These are phyloP conservation scores for Poeciliopsis infans DNA, from an alignment of 2,797 vertebrate genomes.

Conservation along the genomic window DNA sequence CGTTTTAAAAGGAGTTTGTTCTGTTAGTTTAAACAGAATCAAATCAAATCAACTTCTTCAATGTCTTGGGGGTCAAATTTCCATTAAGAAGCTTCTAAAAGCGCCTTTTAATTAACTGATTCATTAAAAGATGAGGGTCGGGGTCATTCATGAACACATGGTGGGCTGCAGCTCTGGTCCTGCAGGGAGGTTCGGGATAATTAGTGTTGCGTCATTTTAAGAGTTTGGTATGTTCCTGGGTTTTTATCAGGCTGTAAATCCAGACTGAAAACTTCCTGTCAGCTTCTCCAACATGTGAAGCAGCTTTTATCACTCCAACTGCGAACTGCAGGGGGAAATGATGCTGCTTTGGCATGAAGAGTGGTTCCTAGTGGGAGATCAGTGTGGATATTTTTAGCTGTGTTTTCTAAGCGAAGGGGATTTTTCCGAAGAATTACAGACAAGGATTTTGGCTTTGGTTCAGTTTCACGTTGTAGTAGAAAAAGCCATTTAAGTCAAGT, in stretches of 20 bases:
- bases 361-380: neutral
- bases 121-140: neutral
- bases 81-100: neutral
- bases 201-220: slow-evolving; percentile 4
- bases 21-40: neutral
- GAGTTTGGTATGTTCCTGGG: neutral
- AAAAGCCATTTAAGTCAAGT: neutral
- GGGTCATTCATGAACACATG: neutral
- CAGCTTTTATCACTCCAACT: slow-evolving; percentile 6
- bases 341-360: slow-evolving; percentile 5
- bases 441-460: neutral
- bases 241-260: neutral
- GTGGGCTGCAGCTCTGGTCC: neutral
- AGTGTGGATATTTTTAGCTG: slow-evolving; percentile 8
- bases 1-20: neutral
- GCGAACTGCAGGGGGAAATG: neutral
- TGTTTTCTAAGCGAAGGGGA: slow-evolving; percentile 3
- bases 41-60: neutral
- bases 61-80: neutral
- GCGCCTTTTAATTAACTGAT: neutral
- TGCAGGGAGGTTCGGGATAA: neutral
- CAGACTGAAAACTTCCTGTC: neutral
- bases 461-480: neutral
- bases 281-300: slow-evolving; percentile 10
- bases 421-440: neutral